phyloP scores from a whole-genome alignment of 2,113 vertebrate species.

The Baryphthengus martii region DNA sequence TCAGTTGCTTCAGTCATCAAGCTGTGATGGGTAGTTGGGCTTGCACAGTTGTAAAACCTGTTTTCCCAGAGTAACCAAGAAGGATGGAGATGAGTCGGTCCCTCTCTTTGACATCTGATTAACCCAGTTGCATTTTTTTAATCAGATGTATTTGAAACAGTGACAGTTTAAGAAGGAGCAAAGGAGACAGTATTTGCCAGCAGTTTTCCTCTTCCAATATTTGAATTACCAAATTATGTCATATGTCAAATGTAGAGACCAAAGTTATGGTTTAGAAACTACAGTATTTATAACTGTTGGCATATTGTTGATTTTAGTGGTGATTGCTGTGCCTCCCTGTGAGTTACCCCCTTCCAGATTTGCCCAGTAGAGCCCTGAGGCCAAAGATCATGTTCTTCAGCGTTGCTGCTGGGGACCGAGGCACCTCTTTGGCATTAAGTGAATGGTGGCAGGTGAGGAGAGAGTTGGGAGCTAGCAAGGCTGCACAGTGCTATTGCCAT shows the following conservation, averaged over 20 bases:
- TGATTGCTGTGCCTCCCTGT: not conserved
- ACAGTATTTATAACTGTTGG: not conserved
- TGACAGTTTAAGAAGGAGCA: not conserved
- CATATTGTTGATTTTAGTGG: not conserved
- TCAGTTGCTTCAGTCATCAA: not conserved
- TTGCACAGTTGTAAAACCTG: not conserved
- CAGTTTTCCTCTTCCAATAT: not conserved
- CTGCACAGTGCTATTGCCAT: fast-evolving
- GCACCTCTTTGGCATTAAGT: not conserved
- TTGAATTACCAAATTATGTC: not conserved
- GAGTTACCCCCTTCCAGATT: not conserved
- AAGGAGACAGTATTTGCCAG: not conserved
- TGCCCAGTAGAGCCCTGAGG: not conserved
- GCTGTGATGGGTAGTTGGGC: not conserved
- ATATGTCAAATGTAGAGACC: not conserved
- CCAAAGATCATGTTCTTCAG: not conserved
- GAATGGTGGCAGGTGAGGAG: fast-evolving
- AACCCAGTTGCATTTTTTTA: not conserved
- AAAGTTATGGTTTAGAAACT: not conserved
- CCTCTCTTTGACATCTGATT: not conserved
- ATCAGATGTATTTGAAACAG: not conserved
- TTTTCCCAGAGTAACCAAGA: not conserved
- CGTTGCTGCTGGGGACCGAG: fast-evolving
- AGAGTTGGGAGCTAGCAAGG: not conserved
- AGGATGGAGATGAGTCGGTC: not conserved